Evolutionary conservation across 2,113 vertebrate genomes (phyloP).

Genomic region (Lampris megalopsis): DNA sequence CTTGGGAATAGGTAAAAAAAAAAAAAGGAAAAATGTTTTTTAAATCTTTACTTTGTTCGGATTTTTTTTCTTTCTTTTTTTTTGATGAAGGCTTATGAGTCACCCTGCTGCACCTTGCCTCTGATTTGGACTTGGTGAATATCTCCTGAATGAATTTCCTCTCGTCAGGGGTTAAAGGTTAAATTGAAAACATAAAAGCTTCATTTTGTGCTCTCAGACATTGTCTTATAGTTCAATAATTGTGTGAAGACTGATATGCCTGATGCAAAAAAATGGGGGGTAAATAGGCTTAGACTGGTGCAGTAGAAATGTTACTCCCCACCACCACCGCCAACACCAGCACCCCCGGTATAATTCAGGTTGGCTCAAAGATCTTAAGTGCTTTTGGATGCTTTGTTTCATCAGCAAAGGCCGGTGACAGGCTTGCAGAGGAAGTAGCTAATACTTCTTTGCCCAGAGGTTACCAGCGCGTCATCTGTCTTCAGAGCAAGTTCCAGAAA

Average conservation of each 20-base stretch:
- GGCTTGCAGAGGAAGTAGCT: constrained; percentile 5
- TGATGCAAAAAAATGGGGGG: constrained; percentile 14
- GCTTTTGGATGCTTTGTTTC: constrained; percentile 27
- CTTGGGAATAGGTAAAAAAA: constrained; percentile 80
- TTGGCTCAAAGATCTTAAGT: constrained; percentile 20
- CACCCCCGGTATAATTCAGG: constrained; percentile 6
- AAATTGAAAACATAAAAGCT: constrained; percentile 23
- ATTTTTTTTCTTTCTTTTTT: constrained; percentile 1
- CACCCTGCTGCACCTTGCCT: background rate
- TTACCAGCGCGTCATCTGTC: constrained; percentile 4
- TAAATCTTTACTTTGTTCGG: background rate
- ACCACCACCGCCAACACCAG: constrained; percentile 1
- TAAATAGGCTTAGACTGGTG: constrained; percentile 11
- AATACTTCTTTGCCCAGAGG: background rate
- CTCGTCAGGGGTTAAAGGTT: constrained; percentile 50
- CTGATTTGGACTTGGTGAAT: background rate
- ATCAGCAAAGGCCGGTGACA: background rate
- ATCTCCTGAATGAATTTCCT: background rate
- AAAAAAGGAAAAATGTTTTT: constrained; percentile 1
- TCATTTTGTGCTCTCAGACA: background rate
- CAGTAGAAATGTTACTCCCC: constrained; percentile 27
- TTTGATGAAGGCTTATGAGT: constrained; percentile 23
- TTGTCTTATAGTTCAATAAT: background rate
- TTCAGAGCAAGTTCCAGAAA: constrained; percentile 20
- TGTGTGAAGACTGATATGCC: constrained; percentile 38